These are phyloP conservation scores for Calidris pygmaea DNA, from an alignment of 2,113 vertebrate genomes.

Conservation along the genomic window DNA sequence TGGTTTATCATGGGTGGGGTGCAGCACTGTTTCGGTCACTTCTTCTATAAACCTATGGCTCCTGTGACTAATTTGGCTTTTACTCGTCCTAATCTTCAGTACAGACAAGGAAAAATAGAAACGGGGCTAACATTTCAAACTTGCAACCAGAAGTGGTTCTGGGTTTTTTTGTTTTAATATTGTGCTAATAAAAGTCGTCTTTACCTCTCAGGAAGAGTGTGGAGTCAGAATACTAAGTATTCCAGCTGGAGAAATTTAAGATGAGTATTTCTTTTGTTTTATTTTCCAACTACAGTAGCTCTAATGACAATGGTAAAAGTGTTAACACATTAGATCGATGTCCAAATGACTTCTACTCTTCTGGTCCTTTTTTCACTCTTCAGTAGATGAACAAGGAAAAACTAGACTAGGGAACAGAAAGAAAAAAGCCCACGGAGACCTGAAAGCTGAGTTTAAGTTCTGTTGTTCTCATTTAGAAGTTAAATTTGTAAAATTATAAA, in stretches of 20 bases:
- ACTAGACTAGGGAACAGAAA: background rate
- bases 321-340: background rate
- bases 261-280: background rate
- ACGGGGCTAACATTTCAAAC: background rate
- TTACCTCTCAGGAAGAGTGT: background rate
- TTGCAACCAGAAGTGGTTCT: background rate
- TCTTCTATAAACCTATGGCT: background rate
- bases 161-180: background rate
- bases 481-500: constrained; percentile 2
- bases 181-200: background rate
- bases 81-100: background rate
- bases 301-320: background rate
- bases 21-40: background rate
- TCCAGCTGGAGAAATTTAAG: background rate
- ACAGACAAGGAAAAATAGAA: background rate
- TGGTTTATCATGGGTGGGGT: background rate
- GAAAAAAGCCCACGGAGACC: background rate
- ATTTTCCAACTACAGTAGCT: background rate
- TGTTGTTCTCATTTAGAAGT: background rate
- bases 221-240: background rate
- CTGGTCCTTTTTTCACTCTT: background rate
- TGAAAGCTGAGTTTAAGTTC: background rate
- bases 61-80: background rate
- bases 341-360: background rate
- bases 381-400: background rate